Evolutionary conservation across 2,888 invertebrate genomes (phyloP).

Genomic region (Oscheius sp.): DNA sequence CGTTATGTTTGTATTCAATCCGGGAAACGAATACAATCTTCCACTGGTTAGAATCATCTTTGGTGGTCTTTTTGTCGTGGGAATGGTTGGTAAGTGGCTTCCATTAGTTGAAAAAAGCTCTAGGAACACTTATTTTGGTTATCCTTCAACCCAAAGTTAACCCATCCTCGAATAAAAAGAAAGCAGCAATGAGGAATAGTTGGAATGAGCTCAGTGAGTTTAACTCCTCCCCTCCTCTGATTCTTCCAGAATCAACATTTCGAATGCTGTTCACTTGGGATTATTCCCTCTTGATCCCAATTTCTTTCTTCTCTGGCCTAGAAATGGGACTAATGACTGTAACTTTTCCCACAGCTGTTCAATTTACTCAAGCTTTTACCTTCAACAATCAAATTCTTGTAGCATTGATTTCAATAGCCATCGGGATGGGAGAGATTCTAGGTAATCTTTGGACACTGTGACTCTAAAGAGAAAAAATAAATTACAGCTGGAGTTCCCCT

Average conservation of each 20-base stretch:
- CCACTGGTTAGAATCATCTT: not conserved
- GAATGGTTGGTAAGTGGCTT: not conserved
- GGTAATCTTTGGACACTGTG: not conserved
- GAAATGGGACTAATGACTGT: not conserved
- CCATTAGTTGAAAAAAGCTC: not conserved
- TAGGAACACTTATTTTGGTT: not conserved
- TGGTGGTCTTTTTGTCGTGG: not conserved
- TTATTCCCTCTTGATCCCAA: not conserved
- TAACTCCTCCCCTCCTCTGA: no score
- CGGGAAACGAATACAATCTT: not conserved
- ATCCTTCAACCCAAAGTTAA: not conserved
- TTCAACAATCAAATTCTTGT: not conserved
- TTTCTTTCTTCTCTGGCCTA: not conserved
- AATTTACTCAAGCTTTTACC: not conserved
- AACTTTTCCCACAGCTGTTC: not conserved
- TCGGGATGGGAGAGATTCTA: not conserved
- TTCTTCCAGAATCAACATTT: not conserved
- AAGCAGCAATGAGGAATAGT: not conserved
- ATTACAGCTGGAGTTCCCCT: not conserved
- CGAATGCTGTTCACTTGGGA: not conserved
- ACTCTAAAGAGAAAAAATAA: not conserved
- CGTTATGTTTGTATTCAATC: not conserved
- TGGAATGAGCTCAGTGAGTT: not conserved
- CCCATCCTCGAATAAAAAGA: no score
- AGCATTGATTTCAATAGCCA: not conserved